Evolutionary conservation across 1,140 invertebrate genomes (phyloP).

Genomic region (Maniola jurtina): DNA sequence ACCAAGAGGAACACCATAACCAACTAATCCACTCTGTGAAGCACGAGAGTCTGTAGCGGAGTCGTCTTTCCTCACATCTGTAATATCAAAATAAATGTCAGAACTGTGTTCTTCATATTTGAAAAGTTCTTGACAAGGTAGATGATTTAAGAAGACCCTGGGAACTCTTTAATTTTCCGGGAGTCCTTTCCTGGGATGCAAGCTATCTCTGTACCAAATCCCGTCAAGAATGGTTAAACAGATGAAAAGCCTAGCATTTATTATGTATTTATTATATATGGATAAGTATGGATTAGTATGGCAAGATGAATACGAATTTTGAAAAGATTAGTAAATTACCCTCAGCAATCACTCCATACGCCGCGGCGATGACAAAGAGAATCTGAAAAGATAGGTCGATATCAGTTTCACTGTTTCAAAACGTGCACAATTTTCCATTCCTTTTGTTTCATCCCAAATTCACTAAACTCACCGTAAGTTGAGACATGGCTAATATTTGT

Average conservation of each 20-base stretch:
- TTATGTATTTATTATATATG: too few species aligned
- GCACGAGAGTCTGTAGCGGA: constrained; percentile 43
- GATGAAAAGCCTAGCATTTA: too few species aligned
- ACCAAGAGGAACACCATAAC: constrained; percentile 24
- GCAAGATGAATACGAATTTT: too few species aligned
- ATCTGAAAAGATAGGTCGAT: constrained; percentile 48
- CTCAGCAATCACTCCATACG: constrained; percentile 64
- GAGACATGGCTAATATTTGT: constrained; percentile 56
- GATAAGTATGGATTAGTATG: too few species aligned
- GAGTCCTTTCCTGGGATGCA: too few species aligned
- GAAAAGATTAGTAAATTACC: constrained; percentile 32
- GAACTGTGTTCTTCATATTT: neutral
- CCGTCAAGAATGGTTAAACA: too few species aligned
- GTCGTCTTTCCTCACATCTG: constrained; percentile 43
- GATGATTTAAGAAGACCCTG: too few species aligned
- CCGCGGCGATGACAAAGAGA: constrained; percentile 68
- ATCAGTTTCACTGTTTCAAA: neutral
- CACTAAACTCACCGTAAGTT: constrained; percentile 59
- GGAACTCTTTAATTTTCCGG: too few species aligned
- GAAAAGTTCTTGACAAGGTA: too few species aligned
- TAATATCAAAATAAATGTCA: constrained; percentile 4
- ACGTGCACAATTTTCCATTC: too few species aligned
- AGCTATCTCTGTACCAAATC: too few species aligned
- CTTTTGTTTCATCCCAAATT: neutral
- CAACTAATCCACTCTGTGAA: constrained; percentile 43